A percentile compares a stretch with the other conserved stretches of the same genome.
These are phyloP conservation scores for Geothlypis trichas DNA, from an alignment of 2,113 vertebrate species.

Conservation along the genomic window DNA sequence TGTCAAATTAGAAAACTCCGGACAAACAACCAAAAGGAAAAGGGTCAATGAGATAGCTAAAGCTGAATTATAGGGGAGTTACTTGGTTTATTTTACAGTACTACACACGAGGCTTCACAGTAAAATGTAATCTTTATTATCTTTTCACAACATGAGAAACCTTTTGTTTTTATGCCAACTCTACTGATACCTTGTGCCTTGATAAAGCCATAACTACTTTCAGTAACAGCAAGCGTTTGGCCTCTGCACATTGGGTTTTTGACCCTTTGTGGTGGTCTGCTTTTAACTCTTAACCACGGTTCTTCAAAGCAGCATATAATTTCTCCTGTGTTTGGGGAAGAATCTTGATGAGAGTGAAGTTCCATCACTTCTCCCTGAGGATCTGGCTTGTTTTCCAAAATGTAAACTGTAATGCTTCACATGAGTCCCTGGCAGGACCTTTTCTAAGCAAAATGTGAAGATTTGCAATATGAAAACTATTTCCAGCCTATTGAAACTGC, in stretches of 20 bases:
- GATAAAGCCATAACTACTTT: background rate
- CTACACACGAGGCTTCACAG: background rate
- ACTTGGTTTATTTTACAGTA: background rate
- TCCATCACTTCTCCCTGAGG: background rate
- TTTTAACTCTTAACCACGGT: background rate
- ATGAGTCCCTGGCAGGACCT: background rate
- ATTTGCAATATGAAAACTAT: background rate
- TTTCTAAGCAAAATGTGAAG: conserved; percentile 20
- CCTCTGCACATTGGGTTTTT: background rate
- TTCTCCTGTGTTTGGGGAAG: background rate
- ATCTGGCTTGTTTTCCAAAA: background rate
- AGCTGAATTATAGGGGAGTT: background rate
- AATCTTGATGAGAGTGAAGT: background rate
- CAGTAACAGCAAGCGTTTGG: background rate
- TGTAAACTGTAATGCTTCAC: background rate
- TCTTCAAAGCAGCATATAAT: background rate
- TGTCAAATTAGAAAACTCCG: background rate
- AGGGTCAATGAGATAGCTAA: background rate
- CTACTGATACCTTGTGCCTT: background rate
- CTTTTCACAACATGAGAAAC: background rate
- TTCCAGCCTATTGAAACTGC: background rate
- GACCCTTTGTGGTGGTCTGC: background rate
- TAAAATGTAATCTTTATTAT: background rate
- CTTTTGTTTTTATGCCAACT: background rate
- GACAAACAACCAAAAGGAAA: background rate